These are phyloP conservation scores for Aphis gossypii DNA, from an alignment of 1,140 invertebrate species.

Conservation along the genomic window DNA sequence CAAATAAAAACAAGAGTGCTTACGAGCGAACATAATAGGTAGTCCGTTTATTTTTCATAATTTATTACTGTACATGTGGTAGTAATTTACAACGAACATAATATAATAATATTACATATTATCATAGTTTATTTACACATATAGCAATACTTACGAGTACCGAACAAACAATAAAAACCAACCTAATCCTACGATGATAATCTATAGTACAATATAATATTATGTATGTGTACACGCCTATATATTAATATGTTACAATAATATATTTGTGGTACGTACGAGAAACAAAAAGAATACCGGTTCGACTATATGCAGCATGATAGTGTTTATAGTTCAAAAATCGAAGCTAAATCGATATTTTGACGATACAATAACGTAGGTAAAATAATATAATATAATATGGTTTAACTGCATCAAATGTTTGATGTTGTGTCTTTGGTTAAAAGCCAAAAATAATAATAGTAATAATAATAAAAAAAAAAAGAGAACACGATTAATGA, in stretches of 20 bases:
- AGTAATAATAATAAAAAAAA: background rate
- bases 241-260: background rate
- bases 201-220: background rate
- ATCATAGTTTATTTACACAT: constrained; percentile 27
- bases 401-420: background rate
- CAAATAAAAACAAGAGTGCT: constrained; percentile 27
- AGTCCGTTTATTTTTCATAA: constrained; percentile 37
- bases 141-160: constrained; percentile 3
- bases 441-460: background rate
- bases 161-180: constrained; percentile 13
- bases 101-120: background rate
- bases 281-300: background rate
- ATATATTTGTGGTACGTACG: background rate
- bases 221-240: background rate
- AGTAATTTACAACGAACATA: constrained; percentile 18
- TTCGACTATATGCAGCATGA: background rate
- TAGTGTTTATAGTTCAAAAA: background rate
- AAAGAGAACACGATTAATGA: background rate
- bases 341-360: background rate
- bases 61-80: constrained; percentile 41
- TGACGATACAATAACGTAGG: background rate
- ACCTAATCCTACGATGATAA: background rate
- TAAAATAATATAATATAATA: background rate
- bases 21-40: constrained; percentile 21
- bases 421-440: background rate